Conservation (phyloP, 2,113 vertebrate species). For the Xiphias gladius region DNA sequence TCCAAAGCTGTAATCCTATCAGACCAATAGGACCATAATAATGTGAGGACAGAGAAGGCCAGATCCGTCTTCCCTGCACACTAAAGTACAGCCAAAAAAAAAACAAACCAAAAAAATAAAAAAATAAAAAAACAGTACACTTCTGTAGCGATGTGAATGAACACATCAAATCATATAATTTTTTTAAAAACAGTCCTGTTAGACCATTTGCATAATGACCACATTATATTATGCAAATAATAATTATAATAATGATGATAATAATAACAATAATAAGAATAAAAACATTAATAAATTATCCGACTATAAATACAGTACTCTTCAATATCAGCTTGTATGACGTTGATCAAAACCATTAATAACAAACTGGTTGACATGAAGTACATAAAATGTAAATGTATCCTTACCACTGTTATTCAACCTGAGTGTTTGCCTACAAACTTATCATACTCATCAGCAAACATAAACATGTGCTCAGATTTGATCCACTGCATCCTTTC, state of each 20-base stretch:
- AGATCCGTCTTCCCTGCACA: neutral
- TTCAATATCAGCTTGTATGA: too few relatives aligned
- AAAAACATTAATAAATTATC: neutral
- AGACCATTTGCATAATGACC: neutral
- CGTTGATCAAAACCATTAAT: neutral
- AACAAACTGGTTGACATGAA: neutral
- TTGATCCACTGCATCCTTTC: too few relatives aligned
- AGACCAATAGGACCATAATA: neutral
- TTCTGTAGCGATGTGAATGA: neutral
- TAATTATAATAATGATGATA: too few relatives aligned
- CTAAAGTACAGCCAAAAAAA: too few relatives aligned
- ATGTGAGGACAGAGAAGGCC: neutral
- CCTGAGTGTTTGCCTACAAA: too few relatives aligned
- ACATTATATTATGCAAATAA: neutral
- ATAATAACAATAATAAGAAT: too few relatives aligned
- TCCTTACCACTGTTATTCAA: too few relatives aligned
- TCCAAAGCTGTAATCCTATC: conserved; percentile 11
- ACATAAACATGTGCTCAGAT: too few relatives aligned
- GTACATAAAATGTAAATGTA: neutral
- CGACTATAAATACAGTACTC: neutral
- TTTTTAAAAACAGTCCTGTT: neutral
- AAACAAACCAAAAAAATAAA: too few relatives aligned
- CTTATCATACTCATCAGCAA: too few relatives aligned
- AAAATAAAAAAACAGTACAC: too few relatives aligned
- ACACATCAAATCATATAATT: neutral